Base-by-base conservation (phyloP, 2,888 invertebrate genomes). In the Amiota mariae region DNA sequence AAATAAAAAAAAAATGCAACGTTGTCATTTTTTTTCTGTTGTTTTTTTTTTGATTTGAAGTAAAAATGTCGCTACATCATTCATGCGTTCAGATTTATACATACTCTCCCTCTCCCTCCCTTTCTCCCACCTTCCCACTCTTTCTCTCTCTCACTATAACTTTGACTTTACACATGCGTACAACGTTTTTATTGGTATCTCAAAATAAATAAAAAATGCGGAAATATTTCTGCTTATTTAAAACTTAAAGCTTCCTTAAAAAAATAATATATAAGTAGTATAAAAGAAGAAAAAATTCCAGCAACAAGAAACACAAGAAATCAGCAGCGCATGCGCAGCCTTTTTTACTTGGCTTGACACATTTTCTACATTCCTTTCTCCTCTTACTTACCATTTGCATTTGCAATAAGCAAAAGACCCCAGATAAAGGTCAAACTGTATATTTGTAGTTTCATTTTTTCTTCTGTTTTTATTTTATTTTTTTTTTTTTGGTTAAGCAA, bases 351-450 rank as follows among this genome's bases (percentile, higher is more conserved):
- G 18, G 3, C 20, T 18, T 59, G 24, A 24, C 20, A 18, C 59
- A 59, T 24, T 59, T 59, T 59, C 59, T 24, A n/a, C n/a, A n/a
- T 36, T 47, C 24, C 61, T 54, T 9, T 56, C 4, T 24, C 2
- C 2, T 36, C 47, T 24, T 70, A 74, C 76, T 76, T 73, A 76
- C 76, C 76, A 36, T 59, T 59, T n/a, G 63, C 64, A 49, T 68
- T 12, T 1, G 78, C 70, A 61, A 76, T 66, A 46, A 86, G 79
- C 76, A 83, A 77, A 72, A 59, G 59, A 78, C 66, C 71, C 79
- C 77, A 67, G 36, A 36, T 36, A 81, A 18, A 49, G 84, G 77
- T 75, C 76, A 74, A 79, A 82, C 80, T 24, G 54, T 20, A 36
- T 71, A 4, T 68, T 49, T 54, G 54, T 8, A 54, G 54, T n/a